Percentiles rank a stretch among this genome's conserved stretches.
Conservation (phyloP, 2,888 invertebrate genomes). For the Drosophila emarginata region DNA sequence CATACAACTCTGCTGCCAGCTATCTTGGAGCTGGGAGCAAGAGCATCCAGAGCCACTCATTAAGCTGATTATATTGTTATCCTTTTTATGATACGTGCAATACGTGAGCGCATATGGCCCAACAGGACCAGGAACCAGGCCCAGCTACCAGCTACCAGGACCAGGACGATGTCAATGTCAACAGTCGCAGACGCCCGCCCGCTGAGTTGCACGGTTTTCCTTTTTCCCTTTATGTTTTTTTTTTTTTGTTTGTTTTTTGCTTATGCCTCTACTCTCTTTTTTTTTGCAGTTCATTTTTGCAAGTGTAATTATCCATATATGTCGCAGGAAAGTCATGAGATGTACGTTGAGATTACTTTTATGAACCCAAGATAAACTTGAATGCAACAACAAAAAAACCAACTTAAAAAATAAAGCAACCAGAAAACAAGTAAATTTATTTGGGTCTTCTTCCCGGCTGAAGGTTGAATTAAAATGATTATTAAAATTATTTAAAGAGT, state of each 20-base stretch:
- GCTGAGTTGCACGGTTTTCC: slow-evolving; percentile 1
- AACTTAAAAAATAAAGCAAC: neutral
- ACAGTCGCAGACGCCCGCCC: slow-evolving; percentile 33
- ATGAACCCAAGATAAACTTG: slow-evolving; percentile 34
- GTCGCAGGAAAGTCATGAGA: slow-evolving; percentile 26
- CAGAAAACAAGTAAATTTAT: neutral
- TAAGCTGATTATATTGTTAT: slow-evolving; percentile 81
- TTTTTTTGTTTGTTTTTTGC: neutral
- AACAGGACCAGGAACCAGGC: slow-evolving; percentile 10
- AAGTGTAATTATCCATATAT: slow-evolving; percentile 65
- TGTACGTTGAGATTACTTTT: slow-evolving; percentile 46
- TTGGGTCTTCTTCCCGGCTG: neutral
- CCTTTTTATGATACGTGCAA: slow-evolving; percentile 80
- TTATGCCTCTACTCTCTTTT: slow-evolving; percentile 35
- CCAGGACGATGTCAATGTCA: slow-evolving; percentile 48
- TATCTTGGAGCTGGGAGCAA: slow-evolving; percentile 14
- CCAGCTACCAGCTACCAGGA: slow-evolving; percentile 16
- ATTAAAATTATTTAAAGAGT: neutral
- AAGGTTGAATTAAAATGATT: neutral
- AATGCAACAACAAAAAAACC: neutral
- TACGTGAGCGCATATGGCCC: slow-evolving; percentile 71
- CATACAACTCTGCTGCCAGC: slow-evolving; percentile 29
- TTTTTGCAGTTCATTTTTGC: slow-evolving; percentile 58
- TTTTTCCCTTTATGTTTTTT: neutral
- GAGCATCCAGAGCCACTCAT: slow-evolving; percentile 73